A percentile compares a stretch with the other conserved stretches of the same genome.
Conservation (phyloP, 2,113 vertebrate genomes). For the Myanophis thanlyinensis region DNA sequence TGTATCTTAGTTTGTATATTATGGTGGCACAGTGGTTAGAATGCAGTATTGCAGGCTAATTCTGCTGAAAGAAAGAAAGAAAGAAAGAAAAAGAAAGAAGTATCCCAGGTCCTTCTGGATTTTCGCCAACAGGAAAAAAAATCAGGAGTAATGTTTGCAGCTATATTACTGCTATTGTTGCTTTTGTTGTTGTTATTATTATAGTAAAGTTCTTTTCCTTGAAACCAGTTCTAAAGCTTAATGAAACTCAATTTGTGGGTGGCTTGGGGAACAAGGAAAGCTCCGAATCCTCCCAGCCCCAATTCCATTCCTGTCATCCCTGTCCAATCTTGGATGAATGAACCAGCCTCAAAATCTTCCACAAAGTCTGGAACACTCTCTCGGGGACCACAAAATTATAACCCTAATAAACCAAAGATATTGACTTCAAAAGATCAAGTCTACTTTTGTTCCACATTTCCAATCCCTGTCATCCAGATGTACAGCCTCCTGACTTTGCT, state of each 20-base stretch:
- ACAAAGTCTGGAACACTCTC: not conserved
- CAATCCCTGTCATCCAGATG: not conserved
- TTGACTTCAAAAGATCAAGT: not conserved
- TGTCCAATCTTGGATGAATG: not conserved
- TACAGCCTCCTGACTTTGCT: not conserved
- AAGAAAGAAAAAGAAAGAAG: not conserved
- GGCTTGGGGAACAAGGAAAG: not conserved
- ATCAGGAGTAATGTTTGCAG: not conserved
- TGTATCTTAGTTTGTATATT: not conserved
- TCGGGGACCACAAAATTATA: not conserved
- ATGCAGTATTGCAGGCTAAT: not conserved
- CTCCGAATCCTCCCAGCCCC: not conserved
- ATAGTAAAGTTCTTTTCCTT: not conserved
- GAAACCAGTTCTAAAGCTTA: not conserved
- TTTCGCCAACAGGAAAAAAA: not conserved
- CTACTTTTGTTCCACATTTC: not conserved
- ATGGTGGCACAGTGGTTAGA: not conserved
- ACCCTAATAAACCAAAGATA: not conserved
- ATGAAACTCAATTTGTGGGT: not conserved
- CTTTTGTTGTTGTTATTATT: not conserved
- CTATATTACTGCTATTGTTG: not conserved
- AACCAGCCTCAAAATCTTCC: not conserved
- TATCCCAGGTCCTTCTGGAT: not conserved
- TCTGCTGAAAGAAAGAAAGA: not conserved
- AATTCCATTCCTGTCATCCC: not conserved